Percentiles rank a stretch among this genome's conserved stretches.
Evolutionary conservation across 1,140 invertebrate genomes (phyloP).

Genomic region (Drosophila pallidifrons): DNA sequence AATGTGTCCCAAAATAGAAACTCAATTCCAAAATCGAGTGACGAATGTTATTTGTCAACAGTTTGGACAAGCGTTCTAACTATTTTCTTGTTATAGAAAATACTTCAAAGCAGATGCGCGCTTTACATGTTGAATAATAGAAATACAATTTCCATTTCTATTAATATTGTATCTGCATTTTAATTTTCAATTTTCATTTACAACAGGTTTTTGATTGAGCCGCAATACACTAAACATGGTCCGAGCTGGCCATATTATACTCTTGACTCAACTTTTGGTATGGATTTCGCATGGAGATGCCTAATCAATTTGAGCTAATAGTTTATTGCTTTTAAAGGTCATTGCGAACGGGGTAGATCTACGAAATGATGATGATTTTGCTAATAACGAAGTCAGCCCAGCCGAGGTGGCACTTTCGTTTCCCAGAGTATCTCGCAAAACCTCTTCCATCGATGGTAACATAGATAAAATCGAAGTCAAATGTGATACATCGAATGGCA

Average conservation of each 20-base stretch:
- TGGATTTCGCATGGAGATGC: conserved; percentile 14
- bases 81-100: conserved; percentile 1
- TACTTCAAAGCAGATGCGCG: not conserved
- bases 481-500: conserved; percentile 86
- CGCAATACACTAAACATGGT: conserved; percentile 56
- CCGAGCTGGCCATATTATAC: conserved; percentile 69
- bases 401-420: conserved; percentile 49
- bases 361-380: conserved; percentile 39
- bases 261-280: conserved; percentile 72
- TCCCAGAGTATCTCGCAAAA: conserved; percentile 52
- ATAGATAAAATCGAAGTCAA: conserved; percentile 88
- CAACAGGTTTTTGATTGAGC: conserved; percentile 54
- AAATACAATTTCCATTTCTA: conserved; percentile 27
- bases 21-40: not conserved
- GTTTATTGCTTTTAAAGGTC: conserved; percentile 55
- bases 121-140: conserved; percentile 1
- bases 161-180: conserved; percentile 4
- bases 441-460: conserved; percentile 68
- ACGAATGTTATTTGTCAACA: not conserved
- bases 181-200: conserved; percentile 29
- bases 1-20: conserved; percentile 6
- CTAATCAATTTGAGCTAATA: conserved; percentile 25
- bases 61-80: conserved; percentile 1
- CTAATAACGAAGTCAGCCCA: conserved; percentile 54
- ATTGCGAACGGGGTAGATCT: conserved; percentile 53